Evolutionary conservation across 2,113 vertebrate genomes (phyloP).

Genomic region (Ictalurus furcatus): DNA sequence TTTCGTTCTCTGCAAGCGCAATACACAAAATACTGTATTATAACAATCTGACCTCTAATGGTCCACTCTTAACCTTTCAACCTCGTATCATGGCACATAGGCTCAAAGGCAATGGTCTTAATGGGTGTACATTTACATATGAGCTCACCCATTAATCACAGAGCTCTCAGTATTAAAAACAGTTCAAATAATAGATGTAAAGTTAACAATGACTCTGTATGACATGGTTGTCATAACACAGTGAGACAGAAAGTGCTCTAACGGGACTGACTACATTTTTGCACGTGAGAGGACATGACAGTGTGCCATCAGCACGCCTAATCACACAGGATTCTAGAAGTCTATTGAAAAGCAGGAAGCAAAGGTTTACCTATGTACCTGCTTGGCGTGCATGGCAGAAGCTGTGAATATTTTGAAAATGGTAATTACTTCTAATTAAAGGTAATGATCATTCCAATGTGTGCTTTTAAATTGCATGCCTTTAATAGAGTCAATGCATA

Average conservation of each 20-base stretch:
- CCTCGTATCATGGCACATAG: not conserved
- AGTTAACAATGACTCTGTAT: not conserved
- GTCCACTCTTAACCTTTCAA: not conserved
- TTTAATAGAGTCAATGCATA: not conserved
- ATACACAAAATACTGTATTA: not conserved
- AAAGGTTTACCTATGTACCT: not conserved
- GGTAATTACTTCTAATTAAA: not conserved
- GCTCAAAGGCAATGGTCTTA: not conserved
- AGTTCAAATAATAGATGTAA: not conserved
- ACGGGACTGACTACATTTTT: slow-evolving; percentile 32
- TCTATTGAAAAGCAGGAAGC: not conserved
- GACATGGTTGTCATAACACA: not conserved
- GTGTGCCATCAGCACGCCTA: not conserved
- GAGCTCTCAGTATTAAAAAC: not conserved
- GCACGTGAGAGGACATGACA: slow-evolving; percentile 11
- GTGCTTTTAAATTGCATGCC: not conserved
- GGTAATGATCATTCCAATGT: not conserved
- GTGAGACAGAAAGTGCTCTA: not conserved
- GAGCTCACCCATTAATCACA: not conserved
- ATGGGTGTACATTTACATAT: not conserved
- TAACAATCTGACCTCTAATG: not conserved
- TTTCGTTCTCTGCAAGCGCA: not conserved
- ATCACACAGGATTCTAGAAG: not conserved
- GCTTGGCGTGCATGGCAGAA: not conserved
- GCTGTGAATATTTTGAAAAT: not conserved